Percentiles rank a stretch among this genome's conserved stretches.
phyloP scores from a whole-genome alignment of 2,888 invertebrate genomes.

The Cylloceria caligata region DNA sequence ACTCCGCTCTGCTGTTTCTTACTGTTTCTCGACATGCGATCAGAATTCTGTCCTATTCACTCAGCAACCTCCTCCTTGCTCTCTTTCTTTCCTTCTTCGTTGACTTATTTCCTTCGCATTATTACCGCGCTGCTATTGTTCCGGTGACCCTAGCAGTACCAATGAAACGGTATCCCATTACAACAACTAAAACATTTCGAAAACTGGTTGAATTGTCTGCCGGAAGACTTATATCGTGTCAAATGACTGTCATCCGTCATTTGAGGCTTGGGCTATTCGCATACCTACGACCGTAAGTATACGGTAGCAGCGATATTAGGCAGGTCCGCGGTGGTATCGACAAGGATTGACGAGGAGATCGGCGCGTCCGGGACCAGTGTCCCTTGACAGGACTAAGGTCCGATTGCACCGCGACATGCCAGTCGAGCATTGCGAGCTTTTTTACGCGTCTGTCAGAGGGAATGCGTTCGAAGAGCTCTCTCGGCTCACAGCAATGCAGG shows the following conservation, averaged over 20 bases:
- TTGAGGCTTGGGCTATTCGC: constrained; percentile 34
- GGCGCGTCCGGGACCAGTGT: constrained; percentile 54
- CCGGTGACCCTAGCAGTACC: neutral
- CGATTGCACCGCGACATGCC: constrained; percentile 58
- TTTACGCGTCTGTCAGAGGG: constrained; percentile 81
- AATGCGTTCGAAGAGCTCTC: constrained; percentile 40
- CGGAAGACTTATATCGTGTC: constrained; percentile 51
- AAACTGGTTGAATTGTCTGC: constrained; percentile 11
- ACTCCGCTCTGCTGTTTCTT: constrained; percentile 71
- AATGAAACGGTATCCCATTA: neutral
- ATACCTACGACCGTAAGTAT: constrained; percentile 53
- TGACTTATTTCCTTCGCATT: constrained; percentile 38
- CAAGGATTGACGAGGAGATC: constrained; percentile 46
- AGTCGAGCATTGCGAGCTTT: constrained; percentile 77
- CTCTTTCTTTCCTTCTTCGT: constrained; percentile 32
- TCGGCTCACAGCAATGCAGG: constrained; percentile 8
- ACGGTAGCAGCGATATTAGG: constrained; percentile 65
- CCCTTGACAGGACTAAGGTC: constrained; percentile 56
- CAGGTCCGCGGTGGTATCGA: constrained; percentile 15
- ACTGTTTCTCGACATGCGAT: constrained; percentile 83
- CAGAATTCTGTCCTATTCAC: constrained; percentile 75
- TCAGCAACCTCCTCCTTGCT: constrained; percentile 41
- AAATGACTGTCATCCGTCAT: constrained; percentile 53
- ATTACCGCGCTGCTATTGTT: constrained; percentile 37
- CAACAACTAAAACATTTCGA: constrained; percentile 11